Evolutionary conservation across 2,113 vertebrate species (phyloP).

Genomic region (Ochotona princeps): DNA sequence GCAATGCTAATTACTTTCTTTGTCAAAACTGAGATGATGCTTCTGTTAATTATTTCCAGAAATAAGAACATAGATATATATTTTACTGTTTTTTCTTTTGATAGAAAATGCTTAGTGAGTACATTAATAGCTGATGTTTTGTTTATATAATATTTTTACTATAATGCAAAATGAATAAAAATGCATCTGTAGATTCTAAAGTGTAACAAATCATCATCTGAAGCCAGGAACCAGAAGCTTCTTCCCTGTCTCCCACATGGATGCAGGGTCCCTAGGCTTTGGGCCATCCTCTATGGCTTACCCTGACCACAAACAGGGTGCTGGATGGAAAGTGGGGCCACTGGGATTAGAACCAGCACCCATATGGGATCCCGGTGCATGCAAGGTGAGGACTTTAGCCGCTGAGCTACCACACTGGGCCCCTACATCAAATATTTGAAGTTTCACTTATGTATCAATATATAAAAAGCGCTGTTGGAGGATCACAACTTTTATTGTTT

Average conservation of each 20-base stretch:
- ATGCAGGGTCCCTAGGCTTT: too few relatives aligned
- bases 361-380: too few relatives aligned
- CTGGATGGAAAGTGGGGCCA: too few relatives aligned
- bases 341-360: too few relatives aligned
- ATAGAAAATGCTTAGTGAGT: neutral
- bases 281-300: too few relatives aligned
- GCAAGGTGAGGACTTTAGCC: too few relatives aligned
- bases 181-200: neutral
- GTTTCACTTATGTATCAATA: neutral
- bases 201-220: neutral
- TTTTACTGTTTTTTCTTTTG: neutral
- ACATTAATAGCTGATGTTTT: neutral
- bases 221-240: too few relatives aligned
- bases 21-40: neutral
- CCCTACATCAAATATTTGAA: neutral
- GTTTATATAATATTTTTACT: neutral
- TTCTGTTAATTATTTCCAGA: constrained; percentile 1
- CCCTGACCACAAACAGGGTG: too few relatives aligned
- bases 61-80: neutral
- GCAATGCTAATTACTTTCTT: neutral
- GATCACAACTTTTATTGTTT: neutral
- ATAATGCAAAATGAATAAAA: constrained; percentile 17
- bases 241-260: too few relatives aligned
- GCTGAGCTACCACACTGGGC: too few relatives aligned
- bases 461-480: neutral